Percentiles rank a stretch among this genome's conserved stretches.
Conservation (phyloP, 1,140 invertebrate species). For the Drosophila repletoides region DNA sequence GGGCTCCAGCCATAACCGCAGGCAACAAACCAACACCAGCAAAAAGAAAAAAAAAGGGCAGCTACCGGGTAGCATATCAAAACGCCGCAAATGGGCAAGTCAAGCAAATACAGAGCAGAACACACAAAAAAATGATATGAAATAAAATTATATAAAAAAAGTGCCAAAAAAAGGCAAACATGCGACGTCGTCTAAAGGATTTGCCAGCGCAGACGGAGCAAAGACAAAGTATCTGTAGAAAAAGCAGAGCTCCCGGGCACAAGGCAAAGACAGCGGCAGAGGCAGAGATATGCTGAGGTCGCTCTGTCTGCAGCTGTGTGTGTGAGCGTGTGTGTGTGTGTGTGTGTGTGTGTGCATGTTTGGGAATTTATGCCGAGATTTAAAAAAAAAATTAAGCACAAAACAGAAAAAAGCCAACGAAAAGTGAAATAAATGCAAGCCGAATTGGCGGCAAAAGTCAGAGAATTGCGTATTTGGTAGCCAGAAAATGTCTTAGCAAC, state of each 20-base stretch:
- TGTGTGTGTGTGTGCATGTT: slow-evolving; percentile 47
- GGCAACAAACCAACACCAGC: slow-evolving; percentile 60
- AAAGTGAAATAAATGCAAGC: slow-evolving; percentile 55
- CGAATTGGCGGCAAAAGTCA: slow-evolving; percentile 37
- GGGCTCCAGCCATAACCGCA: slow-evolving; percentile 46
- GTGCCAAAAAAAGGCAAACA: slow-evolving; percentile 70
- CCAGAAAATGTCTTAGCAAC: slow-evolving; percentile 34
- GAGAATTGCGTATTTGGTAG: slow-evolving; percentile 47
- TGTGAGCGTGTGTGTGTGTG: background rate
- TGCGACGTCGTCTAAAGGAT: slow-evolving; percentile 74
- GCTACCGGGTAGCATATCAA: slow-evolving; percentile 78
- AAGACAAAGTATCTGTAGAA: slow-evolving; percentile 64
- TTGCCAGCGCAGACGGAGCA: slow-evolving; percentile 63
- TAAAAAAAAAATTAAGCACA: slow-evolving; percentile 49
- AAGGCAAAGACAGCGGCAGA: slow-evolving; percentile 1
- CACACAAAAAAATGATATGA: slow-evolving; percentile 62
- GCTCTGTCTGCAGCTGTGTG: slow-evolving; percentile 9
- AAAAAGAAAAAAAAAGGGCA: slow-evolving; percentile 23
- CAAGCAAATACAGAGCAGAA: slow-evolving; percentile 31
- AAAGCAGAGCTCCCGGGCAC: slow-evolving; percentile 15
- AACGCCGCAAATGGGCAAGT: slow-evolving; percentile 74
- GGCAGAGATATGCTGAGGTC: slow-evolving; percentile 21
- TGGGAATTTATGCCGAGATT: slow-evolving; percentile 69
- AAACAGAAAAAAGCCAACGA: slow-evolving; percentile 16
- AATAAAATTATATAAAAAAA: slow-evolving; percentile 66